A percentile compares a stretch with the other conserved stretches of the same genome.
Conservation (phyloP, 2,888 invertebrate species). For the Pollenia labialis region DNA sequence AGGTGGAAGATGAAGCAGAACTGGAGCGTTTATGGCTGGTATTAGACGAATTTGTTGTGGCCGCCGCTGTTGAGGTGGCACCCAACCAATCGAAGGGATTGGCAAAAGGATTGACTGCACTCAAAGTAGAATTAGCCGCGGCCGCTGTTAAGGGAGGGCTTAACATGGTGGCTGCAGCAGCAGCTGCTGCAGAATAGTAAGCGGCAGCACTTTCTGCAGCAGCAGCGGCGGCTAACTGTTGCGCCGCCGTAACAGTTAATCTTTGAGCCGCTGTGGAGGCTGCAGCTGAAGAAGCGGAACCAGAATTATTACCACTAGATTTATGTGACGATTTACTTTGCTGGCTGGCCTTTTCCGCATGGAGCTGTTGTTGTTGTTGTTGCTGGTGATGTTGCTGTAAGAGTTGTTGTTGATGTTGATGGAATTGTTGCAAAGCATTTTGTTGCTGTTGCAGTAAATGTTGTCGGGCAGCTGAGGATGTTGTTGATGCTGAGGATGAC, state of each 20-base stretch:
- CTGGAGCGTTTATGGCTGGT: constrained; percentile 38
- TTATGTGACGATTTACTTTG: constrained; percentile 70
- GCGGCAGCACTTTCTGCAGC: constrained; percentile 81
- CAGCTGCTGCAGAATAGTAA: constrained; percentile 78
- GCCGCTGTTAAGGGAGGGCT: constrained; percentile 81
- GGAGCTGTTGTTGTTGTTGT: constrained; percentile 72
- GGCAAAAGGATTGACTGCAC: constrained; percentile 77
- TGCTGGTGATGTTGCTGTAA: constrained; percentile 73
- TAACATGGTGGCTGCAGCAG: constrained; percentile 82
- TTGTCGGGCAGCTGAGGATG: constrained; percentile 66
- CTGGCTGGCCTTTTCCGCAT: constrained; percentile 67
- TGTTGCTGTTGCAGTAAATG: constrained; percentile 70
- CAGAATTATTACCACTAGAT: constrained; percentile 58
- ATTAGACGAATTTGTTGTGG: constrained; percentile 31
- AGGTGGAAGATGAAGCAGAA: constrained; percentile 48
- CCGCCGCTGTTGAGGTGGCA: constrained; percentile 65
- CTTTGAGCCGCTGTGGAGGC: constrained; percentile 50
- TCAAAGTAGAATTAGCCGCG: constrained; percentile 74
- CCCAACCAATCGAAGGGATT: constrained; percentile 77
- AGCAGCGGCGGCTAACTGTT: constrained; percentile 81
- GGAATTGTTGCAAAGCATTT: constrained; percentile 73
- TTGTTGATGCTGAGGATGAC: constrained; percentile 67
- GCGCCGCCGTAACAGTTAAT: constrained; percentile 76
- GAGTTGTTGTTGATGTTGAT: constrained; percentile 75
- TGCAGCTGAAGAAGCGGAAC: constrained; percentile 13